Evolutionary conservation across 2,113 vertebrate genomes (phyloP).

Genomic region (Ageneiosus marmoratus): DNA sequence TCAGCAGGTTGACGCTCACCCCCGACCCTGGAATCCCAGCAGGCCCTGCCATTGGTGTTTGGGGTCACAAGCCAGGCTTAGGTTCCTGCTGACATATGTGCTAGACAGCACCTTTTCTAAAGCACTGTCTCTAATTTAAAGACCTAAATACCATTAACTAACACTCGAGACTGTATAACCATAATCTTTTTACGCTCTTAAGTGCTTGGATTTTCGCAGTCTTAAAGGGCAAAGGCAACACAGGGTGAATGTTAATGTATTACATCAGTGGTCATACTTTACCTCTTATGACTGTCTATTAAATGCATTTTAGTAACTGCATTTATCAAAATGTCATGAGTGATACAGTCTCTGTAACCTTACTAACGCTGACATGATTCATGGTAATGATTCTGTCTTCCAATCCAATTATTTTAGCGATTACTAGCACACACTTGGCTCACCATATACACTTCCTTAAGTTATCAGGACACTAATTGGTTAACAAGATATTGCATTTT

Average conservation of each 20-base stretch:
- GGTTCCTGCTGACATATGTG: constrained; percentile 41
- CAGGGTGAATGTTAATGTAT: constrained; percentile 6
- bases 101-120: constrained; percentile 21
- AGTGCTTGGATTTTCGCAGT: constrained; percentile 59
- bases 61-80: constrained; percentile 16
- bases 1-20: constrained; percentile 48
- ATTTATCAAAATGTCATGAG: constrained; percentile 39
- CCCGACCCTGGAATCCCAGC: constrained; percentile 32
- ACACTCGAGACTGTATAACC: constrained; percentile 56
- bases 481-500: constrained; percentile 45
- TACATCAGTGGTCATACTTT: constrained; percentile 7
- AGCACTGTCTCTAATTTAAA: constrained; percentile 40
- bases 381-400: constrained; percentile 11
- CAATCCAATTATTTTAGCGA: constrained; percentile 49
- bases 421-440: constrained; percentile 49
- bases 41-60: constrained; percentile 24
- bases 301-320: constrained; percentile 31
- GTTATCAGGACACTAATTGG: constrained; percentile 47
- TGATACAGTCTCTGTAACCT: constrained; percentile 21
- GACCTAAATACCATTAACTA: constrained; percentile 68
- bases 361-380: constrained; percentile 46
- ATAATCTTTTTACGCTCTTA: constrained; percentile 64
- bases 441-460: constrained; percentile 36
- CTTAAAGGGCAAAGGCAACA: constrained; percentile 24
- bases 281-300: constrained; percentile 31